Percentiles rank a stretch among this genome's conserved stretches.
Conservation (phyloP, 2,113 vertebrate genomes). For the Nycticorax nycticorax region DNA sequence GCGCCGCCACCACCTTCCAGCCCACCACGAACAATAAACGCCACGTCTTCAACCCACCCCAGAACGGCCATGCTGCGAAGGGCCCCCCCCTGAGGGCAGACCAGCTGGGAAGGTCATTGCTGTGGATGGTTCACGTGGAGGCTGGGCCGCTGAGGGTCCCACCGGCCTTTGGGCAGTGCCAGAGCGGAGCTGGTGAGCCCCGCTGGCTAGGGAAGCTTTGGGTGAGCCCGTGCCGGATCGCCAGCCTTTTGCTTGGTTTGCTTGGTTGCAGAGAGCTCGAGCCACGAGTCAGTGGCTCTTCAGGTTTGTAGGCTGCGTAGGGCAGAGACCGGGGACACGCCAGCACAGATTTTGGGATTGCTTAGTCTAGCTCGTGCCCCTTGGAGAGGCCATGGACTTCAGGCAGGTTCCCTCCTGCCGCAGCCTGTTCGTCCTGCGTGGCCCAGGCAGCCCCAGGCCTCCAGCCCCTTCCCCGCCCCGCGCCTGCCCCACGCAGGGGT, state of each 20-base stretch:
- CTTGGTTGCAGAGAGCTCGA: conserved; percentile 53
- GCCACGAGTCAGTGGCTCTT: not conserved
- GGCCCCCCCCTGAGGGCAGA: conserved; percentile 28
- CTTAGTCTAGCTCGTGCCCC: not conserved
- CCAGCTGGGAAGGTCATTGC: conserved; percentile 49
- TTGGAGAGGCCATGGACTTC: not conserved
- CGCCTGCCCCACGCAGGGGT: not conserved
- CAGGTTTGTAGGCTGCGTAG: not conserved
- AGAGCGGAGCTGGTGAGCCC: not conserved
- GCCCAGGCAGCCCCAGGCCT: not conserved
- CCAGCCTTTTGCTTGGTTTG: conserved; percentile 45
- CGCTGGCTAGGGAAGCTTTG: conserved; percentile 5
- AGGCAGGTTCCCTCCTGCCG: not conserved
- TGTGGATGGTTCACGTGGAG: conserved; percentile 50
- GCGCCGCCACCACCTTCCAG: not conserved
- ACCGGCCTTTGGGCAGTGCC: conserved; percentile 14
- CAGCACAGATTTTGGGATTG: not conserved
- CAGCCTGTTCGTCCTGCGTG: not conserved
- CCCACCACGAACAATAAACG: conserved; percentile 63
- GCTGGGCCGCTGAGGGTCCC: conserved; percentile 1
- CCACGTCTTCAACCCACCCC: conserved; percentile 59
- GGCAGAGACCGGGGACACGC: not conserved
- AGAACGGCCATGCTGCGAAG: conserved; percentile 50
- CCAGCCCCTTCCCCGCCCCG: not conserved
- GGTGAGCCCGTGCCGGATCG: not conserved